A percentile compares a stretch with the other conserved stretches of the same genome.
These are phyloP conservation scores for mouse (Mus musculus) DNA, from an alignment of 2,113 vertebrate genomes.

Conservation along the genomic window DNA sequence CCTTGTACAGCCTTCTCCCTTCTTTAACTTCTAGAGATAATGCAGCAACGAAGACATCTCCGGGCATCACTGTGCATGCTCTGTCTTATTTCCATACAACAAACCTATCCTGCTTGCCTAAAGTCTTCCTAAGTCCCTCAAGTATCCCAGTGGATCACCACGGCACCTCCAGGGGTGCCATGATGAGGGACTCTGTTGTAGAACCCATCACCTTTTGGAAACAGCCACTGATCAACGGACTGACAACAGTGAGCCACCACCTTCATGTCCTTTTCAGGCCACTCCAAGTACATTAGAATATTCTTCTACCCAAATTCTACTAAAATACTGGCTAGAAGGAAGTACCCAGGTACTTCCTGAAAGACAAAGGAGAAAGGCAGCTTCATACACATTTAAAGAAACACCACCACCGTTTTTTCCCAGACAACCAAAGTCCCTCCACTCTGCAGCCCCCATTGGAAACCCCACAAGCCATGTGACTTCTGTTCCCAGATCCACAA, in stretches of 20 bases:
- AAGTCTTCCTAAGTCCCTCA: background rate
- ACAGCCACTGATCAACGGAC: background rate
- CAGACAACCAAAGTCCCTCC: background rate
- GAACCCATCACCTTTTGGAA: background rate
- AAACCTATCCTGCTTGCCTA: background rate
- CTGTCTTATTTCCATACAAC: background rate
- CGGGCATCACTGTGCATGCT: background rate
- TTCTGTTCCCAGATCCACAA: background rate
- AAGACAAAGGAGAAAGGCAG: background rate
- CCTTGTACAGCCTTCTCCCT: background rate
- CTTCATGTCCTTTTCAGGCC: background rate
- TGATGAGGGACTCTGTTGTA: background rate
- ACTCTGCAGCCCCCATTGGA: background rate
- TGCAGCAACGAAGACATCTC: background rate
- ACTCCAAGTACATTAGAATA: background rate
- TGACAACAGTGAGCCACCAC: background rate
- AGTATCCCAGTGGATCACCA: background rate
- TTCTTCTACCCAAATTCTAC: background rate
- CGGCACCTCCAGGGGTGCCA: background rate
- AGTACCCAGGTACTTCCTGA: background rate
- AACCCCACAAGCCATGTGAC: conserved; percentile 26
- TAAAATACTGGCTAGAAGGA: background rate
- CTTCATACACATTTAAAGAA: background rate
- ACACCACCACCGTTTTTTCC: background rate
- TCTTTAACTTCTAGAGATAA: background rate